Base-by-base conservation (phyloP, 2,888 invertebrate species). In the Catonia carolina region DNA sequence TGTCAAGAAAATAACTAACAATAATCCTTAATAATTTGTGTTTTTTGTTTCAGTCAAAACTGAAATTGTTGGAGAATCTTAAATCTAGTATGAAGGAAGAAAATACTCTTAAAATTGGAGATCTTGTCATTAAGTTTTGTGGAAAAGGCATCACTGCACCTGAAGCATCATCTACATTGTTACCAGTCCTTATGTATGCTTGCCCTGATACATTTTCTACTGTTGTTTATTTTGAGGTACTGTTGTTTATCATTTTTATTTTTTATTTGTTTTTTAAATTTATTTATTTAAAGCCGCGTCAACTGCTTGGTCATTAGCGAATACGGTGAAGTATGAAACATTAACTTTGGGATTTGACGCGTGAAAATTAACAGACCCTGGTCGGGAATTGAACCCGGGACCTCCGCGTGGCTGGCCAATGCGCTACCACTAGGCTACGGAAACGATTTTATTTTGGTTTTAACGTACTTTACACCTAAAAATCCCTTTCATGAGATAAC, bases 171-270 rank as follows among this genome's bases (percentile, higher is more conserved):
- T 69, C 75, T 22, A 73, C 73, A 59, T 78, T 83, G 65, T 75
- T 89, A 61, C 89, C 90, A 7, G 80, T 90, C 56, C 76, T 84
- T 67, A 77, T 89, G 61, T 84, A 88, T 73, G 83, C 86, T 62
- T 89, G 90, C 70, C 91, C 91, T 0, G 82, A 84, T n/a, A 80
- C 88, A 70, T 91, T 91, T 73, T 88, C 87, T 18, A 90, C 90
- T 0, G 82, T 89, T 20, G 84, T 86, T 64, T 91, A 91, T 70
- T 91, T 83, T 71, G 86, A 88, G 75, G 88, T 88, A 71, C 72
- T 48, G 45, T n/a, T 47, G 14, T n/a, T 12, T 7, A 7, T 8
- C 6, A n/a, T 8, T 17, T 39, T 14, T 39, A 7, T 7, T 12
- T 12, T 39, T 12, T 3, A 49, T 49, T 15, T 49, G 23, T 18